Conservation (phyloP, 2,113 vertebrate species). For the Malurus cyaneus region DNA sequence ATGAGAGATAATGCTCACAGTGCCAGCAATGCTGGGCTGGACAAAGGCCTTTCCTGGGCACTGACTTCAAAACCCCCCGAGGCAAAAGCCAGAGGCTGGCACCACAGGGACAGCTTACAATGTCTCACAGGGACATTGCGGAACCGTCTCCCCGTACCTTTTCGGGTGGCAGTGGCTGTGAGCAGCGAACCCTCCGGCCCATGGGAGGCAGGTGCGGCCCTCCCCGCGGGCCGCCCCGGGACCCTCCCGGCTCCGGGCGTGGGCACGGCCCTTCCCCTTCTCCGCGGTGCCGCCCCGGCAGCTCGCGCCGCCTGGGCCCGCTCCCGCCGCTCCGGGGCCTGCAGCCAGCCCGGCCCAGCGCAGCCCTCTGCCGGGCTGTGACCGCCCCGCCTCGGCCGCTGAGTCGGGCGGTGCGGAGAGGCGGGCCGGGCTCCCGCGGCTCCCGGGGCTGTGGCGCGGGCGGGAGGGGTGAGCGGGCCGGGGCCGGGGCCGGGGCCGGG, state of each 20-base stretch:
- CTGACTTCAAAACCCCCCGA: background rate
- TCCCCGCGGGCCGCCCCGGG: background rate
- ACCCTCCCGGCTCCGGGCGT: too few species aligned
- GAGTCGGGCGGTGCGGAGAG: background rate
- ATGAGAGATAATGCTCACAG: fast-evolving
- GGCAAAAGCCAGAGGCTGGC: background rate
- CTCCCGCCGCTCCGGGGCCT: background rate
- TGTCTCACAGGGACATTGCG: fast-evolving
- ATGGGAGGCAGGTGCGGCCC: background rate
- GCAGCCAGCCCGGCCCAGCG: background rate
- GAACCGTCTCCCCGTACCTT: background rate
- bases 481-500: too few species aligned
- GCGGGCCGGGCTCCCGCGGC: background rate
- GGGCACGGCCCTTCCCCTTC: background rate
- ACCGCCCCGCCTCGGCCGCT: background rate
- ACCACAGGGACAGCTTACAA: background rate
- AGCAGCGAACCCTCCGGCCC: background rate
- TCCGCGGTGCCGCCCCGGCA: background rate
- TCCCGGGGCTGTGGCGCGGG: background rate
- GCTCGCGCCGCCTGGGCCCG: background rate
- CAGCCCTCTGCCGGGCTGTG: fast-evolving
- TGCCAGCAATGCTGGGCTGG: fast-evolving
- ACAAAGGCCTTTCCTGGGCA: background rate
- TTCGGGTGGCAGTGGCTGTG: fast-evolving
- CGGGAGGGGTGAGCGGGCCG: background rate